Conservation (phyloP, 1,140 invertebrate species). For the Zaprionus ghesquierei region DNA sequence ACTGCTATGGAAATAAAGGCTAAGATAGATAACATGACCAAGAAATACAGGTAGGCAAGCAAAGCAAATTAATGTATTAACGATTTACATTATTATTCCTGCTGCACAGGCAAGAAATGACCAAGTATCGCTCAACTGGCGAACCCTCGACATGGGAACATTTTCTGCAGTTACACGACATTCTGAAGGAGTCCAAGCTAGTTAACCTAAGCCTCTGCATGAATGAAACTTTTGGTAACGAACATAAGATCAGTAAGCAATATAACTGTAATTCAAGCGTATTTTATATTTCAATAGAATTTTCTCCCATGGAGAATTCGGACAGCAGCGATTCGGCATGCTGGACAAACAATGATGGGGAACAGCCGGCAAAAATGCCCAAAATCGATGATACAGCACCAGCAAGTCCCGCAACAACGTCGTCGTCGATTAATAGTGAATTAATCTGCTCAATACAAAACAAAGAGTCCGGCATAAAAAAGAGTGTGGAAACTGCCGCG, state of each 20-base stretch:
- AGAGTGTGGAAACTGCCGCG: background rate
- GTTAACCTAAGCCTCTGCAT: background rate
- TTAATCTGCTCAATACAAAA: background rate
- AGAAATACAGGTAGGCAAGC: conserved; percentile 34
- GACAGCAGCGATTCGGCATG: conserved; percentile 2
- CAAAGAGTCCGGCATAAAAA: background rate
- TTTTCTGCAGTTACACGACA: conserved; percentile 17
- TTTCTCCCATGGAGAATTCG: conserved; percentile 12
- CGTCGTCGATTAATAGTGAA: background rate
- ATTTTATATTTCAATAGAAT: background rate
- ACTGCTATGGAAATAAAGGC: conserved; percentile 36
- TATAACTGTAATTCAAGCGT: too few species aligned
- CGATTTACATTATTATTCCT: background rate
- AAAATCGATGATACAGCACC: background rate
- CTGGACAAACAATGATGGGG: background rate
- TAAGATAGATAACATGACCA: conserved; percentile 44
- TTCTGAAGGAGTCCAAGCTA: conserved; percentile 12
- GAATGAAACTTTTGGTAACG: background rate
- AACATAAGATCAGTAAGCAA: background rate
- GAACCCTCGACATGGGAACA: conserved; percentile 22
- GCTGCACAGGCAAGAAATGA: conserved; percentile 22
- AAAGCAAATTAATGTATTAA: background rate
- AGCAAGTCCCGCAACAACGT: background rate
- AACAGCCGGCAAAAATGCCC: background rate
- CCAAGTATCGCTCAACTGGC: background rate